phyloP scores from a whole-genome alignment of 2,797 vertebrate genomes.

The Oreochromis mossambicus region DNA sequence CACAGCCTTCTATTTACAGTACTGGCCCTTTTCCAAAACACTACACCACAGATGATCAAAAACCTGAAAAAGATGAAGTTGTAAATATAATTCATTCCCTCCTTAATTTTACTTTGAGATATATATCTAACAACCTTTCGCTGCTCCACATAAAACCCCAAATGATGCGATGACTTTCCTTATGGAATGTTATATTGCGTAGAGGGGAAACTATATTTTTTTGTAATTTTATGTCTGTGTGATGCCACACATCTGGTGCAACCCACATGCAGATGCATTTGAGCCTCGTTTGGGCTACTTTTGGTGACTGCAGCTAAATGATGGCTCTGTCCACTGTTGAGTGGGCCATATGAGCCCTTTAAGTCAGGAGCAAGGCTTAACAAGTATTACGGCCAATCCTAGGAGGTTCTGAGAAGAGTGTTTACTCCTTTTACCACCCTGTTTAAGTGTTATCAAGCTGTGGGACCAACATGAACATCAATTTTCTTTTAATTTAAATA shows the following conservation, averaged over 20 bases:
- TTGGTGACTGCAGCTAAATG: not conserved
- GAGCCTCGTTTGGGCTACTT: not conserved
- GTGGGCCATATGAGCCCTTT: not conserved
- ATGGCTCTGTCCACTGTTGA: not conserved
- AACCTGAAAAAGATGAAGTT: constrained; percentile 1
- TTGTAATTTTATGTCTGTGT: not conserved
- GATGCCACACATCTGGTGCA: not conserved
- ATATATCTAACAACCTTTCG: constrained; percentile 2
- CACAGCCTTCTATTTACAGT: not conserved
- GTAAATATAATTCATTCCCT: constrained; percentile 35
- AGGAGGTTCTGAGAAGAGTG: not conserved
- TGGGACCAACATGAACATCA: not conserved
- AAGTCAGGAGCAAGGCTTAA: not conserved
- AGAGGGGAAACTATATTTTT: not conserved
- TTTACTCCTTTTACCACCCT: constrained; percentile 37
- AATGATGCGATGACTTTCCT: not conserved
- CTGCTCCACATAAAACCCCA: not conserved
- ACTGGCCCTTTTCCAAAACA: not conserved
- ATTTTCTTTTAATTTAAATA: constrained; percentile 13
- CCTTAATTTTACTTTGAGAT: constrained; percentile 38
- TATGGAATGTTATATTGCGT: not conserved
- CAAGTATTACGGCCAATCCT: not conserved
- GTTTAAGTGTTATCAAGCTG: constrained; percentile 41
- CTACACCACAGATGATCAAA: constrained; percentile 6
- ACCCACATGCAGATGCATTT: not conserved